These are phyloP conservation scores for Dromaius novaehollandiae DNA, from an alignment of 2,113 vertebrate species.

Conservation along the genomic window DNA sequence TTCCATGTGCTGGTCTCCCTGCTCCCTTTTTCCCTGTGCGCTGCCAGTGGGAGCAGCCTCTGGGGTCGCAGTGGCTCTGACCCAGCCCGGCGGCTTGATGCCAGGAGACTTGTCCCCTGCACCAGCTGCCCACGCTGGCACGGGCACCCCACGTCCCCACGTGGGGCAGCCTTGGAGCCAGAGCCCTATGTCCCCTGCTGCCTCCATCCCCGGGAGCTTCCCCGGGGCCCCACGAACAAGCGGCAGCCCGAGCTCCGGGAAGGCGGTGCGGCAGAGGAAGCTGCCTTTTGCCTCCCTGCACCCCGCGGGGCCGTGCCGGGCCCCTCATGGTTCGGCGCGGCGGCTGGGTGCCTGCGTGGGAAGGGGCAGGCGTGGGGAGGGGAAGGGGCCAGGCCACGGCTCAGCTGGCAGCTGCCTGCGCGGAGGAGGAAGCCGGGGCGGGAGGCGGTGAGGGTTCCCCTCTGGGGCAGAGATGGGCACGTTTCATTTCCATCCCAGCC, in stretches of 20 bases:
- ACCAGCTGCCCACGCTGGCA: neutral
- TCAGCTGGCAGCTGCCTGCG: neutral
- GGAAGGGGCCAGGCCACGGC: neutral
- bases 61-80: neutral
- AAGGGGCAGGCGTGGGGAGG: rapidly evolving
- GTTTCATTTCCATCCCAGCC: slow-evolving; percentile 27
- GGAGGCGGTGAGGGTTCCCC: slow-evolving; percentile 41
- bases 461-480: neutral
- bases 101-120: neutral
- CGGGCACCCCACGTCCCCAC: neutral
- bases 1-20: no score
- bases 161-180: neutral
- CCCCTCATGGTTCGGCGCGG: no score
- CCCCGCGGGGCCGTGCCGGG: no score
- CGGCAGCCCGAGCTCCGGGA: neutral
- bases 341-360: neutral
- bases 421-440: neutral
- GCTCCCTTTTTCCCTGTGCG: neutral
- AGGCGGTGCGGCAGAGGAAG: neutral
- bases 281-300: neutral
- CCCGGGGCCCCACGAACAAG: no score
- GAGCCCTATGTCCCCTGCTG: neutral
- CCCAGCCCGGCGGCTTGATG: neutral
- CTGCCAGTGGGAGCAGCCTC: neutral
- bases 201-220: neutral